Evolutionary conservation across 1,140 invertebrate genomes (phyloP).

Genomic region (Trichonephila inaurata): DNA sequence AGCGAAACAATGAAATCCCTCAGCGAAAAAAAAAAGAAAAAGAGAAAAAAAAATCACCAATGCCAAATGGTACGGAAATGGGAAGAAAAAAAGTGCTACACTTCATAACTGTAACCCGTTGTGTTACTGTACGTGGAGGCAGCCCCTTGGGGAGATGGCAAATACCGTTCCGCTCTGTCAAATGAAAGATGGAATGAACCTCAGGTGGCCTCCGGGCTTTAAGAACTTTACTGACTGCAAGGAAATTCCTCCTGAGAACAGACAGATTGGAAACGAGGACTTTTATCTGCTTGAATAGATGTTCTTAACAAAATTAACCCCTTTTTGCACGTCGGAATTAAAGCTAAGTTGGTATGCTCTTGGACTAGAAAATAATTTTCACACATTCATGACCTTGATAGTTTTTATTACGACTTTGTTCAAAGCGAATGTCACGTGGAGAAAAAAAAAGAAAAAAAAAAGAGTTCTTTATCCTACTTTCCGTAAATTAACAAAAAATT

Average conservation of each 20-base stretch:
- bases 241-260: constrained; percentile 10
- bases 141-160: not conserved
- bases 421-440: not conserved
- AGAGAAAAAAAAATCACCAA: constrained; percentile 28
- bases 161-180: constrained; percentile 65
- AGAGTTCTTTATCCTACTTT: too few relatives aligned
- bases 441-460: too few relatives aligned
- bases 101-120: constrained; percentile 72
- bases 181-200: constrained; percentile 28
- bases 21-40: not conserved
- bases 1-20: constrained; percentile 44
- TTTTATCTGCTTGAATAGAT: not conserved
- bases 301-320: constrained; percentile 1
- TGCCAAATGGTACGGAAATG: constrained; percentile 70
- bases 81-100: not conserved
- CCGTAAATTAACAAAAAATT: too few relatives aligned
- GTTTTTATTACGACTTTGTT: not conserved
- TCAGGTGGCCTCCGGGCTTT: not conserved
- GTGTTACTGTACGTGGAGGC: not conserved
- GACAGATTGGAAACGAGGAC: constrained; percentile 16
- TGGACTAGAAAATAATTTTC: constrained; percentile 5
- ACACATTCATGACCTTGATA: not conserved
- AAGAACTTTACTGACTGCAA: not conserved
- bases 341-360: not conserved
- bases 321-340: not conserved